These are phyloP conservation scores for Rhamnusium bicolor DNA, from an alignment of 2,888 invertebrate genomes.

Conservation along the genomic window DNA sequence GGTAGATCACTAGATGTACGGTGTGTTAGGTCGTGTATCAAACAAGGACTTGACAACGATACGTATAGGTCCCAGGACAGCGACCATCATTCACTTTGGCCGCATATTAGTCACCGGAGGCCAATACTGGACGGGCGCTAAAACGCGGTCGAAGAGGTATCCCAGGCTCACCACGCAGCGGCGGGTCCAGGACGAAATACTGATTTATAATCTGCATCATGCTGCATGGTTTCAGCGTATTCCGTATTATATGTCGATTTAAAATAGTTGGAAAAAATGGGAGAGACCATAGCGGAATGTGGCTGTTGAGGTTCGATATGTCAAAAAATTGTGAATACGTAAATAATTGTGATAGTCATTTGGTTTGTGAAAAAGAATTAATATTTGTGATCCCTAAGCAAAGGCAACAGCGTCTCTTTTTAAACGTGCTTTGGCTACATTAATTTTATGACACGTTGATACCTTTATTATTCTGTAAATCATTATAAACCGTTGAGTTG, in stretches of 20 bases:
- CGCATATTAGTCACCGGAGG: conserved; percentile 61
- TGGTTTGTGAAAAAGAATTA: no score
- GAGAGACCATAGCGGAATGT: not conserved
- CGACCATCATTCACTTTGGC: conserved; percentile 57
- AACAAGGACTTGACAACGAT: conserved; percentile 43
- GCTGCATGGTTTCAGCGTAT: not conserved
- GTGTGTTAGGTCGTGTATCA: conserved; percentile 27
- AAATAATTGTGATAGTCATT: no score
- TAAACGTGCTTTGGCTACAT: no score
- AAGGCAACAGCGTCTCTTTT: no score
- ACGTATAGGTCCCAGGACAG: conserved; percentile 49
- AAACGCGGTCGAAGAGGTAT: conserved; percentile 33
- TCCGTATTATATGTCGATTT: not conserved
- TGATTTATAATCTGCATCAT: not conserved
- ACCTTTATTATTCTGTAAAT: no score
- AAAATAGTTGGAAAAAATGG: not conserved
- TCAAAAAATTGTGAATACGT: no score
- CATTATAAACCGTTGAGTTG: no score
- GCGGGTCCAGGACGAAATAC: not conserved
- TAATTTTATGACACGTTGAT: no score
- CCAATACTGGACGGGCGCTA: conserved; percentile 45
- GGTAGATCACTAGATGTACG: conserved; percentile 3
- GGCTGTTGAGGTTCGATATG: not conserved
- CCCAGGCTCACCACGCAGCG: not conserved
- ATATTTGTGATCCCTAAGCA: no score